Conservation (phyloP, 2,888 invertebrate species). For the Amphipoea lucens region DNA sequence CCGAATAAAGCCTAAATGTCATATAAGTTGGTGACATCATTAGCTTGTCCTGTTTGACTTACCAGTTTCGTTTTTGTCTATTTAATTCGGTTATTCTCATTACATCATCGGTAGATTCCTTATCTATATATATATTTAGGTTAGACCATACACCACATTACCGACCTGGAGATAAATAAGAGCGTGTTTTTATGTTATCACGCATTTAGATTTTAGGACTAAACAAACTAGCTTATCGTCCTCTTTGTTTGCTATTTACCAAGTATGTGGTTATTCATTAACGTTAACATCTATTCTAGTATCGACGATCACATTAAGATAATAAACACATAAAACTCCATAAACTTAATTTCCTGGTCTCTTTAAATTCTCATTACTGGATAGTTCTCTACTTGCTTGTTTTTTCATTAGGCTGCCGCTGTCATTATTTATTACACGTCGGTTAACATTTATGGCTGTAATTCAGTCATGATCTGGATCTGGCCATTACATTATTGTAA, state of each 20-base stretch:
- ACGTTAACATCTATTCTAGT: conserved; percentile 33
- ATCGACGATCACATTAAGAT: conserved; percentile 42
- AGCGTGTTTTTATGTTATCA: conserved; percentile 50
- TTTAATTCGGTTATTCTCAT: conserved; percentile 38
- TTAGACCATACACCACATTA: conserved; percentile 22
- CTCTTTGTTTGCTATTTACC: conserved; percentile 37
- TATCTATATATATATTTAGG: conserved; percentile 27
- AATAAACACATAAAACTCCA: conserved; percentile 32
- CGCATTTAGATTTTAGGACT: conserved; percentile 53
- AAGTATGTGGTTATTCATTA: conserved; percentile 42
- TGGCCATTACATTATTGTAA: conserved; percentile 20
- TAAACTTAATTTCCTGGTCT: conserved; percentile 44
- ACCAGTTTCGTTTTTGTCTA: conserved; percentile 48
- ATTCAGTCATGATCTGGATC: conserved; percentile 33
- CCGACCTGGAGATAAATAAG: conserved; percentile 44
- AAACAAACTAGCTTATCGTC: conserved; percentile 52
- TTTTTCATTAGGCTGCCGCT: conserved; percentile 27
- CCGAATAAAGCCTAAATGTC: conserved; percentile 32
- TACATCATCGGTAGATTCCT: conserved; percentile 41
- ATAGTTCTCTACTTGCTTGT: conserved; percentile 11
- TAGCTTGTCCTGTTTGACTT: conserved; percentile 59
- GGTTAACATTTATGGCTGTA: conserved; percentile 13
- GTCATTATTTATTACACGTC: conserved; percentile 29
- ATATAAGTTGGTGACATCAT: conserved; percentile 61
- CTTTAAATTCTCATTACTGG: conserved; percentile 36